Percentiles rank a stretch among this genome's conserved stretches.
Evolutionary conservation across 2,113 vertebrate species (phyloP).

Genomic region (Phodopus roborovskii): DNA sequence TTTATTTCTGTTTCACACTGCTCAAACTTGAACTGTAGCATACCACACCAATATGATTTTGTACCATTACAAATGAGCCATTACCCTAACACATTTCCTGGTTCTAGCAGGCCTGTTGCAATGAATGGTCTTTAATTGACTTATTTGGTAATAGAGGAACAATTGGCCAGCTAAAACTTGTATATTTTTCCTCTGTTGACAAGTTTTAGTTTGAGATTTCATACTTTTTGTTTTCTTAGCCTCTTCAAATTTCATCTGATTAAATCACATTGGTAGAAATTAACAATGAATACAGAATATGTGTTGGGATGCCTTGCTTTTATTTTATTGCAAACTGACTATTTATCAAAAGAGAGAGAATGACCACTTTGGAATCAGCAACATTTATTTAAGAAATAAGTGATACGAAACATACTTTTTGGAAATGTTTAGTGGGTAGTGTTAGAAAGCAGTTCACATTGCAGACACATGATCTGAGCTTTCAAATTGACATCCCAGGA

Average conservation of each 20-base stretch:
- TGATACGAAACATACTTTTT: neutral
- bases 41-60: neutral
- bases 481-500: neutral
- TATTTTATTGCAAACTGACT: neutral
- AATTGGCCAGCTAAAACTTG: neutral
- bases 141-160: neutral
- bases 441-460: neutral
- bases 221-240: conserved; percentile 5
- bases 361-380: neutral
- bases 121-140: neutral
- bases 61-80: neutral
- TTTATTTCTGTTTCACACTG: neutral
- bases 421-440: neutral
- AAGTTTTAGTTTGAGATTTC: neutral
- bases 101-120: neutral
- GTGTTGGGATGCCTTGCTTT: neutral
- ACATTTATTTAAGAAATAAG: neutral
- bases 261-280: conserved; percentile 37
- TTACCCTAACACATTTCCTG: conserved; percentile 3
- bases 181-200: neutral
- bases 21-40: neutral
- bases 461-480: neutral
- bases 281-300: neutral
- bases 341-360: neutral
- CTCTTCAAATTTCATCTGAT: neutral